Evolutionary conservation across 2,888 invertebrate species (phyloP).

Genomic region (Drosophila kanekoi): DNA sequence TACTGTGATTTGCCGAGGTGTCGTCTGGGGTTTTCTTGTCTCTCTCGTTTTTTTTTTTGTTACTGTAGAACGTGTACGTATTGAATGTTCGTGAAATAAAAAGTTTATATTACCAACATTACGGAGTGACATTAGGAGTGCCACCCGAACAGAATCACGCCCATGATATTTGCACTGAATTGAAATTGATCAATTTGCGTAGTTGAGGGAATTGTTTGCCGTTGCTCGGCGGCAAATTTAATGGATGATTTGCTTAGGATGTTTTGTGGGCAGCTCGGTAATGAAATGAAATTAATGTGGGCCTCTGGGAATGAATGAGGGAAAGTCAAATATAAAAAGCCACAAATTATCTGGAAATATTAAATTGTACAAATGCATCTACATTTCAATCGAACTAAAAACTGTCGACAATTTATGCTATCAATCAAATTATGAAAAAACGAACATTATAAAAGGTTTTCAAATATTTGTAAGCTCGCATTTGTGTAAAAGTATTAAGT

Average conservation of each 20-base stretch:
- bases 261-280: background rate
- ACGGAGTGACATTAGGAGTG: constrained; percentile 58
- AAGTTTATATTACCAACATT: constrained; percentile 73
- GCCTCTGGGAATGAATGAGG: constrained; percentile 32
- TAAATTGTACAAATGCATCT: constrained; percentile 25
- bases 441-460: constrained; percentile 11
- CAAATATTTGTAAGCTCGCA: background rate
- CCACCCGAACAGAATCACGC: constrained; percentile 62
- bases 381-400: constrained; percentile 23
- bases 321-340: constrained; percentile 7
- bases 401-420: background rate
- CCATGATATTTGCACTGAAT: constrained; percentile 76
- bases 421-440: constrained; percentile 17
- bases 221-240: constrained; percentile 60
- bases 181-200: constrained; percentile 80
- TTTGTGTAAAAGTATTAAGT: background rate
- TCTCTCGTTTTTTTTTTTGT: background rate
- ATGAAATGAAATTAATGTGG: constrained; percentile 64
- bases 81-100: constrained; percentile 52
- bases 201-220: constrained; percentile 70
- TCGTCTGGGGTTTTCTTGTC: constrained; percentile 15
- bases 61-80: constrained; percentile 1
- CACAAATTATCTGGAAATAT: constrained; percentile 22
- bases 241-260: constrained; percentile 63
- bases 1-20: constrained; percentile 35